These are phyloP conservation scores for Pluvialis apricaria DNA, from an alignment of 2,113 vertebrate genomes.

Conservation along the genomic window DNA sequence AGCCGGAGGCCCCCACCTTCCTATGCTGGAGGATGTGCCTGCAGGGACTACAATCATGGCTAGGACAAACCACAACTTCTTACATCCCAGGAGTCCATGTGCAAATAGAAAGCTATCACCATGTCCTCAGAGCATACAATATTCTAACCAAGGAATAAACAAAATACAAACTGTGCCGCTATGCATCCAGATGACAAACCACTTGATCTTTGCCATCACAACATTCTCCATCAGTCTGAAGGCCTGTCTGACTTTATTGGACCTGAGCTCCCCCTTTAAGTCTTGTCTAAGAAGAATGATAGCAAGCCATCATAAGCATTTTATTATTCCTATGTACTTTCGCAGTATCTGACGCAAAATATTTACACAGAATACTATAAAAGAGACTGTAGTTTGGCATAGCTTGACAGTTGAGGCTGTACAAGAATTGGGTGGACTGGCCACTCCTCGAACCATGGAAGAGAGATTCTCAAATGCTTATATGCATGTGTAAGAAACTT, in stretches of 20 bases:
- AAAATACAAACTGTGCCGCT: neutral
- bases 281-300: neutral
- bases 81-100: neutral
- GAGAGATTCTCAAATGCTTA: neutral
- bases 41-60: neutral
- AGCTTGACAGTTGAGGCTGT: neutral
- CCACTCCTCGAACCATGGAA: neutral
- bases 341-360: neutral
- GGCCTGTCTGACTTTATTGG: neutral
- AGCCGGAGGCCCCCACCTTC: neutral
- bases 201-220: neutral
- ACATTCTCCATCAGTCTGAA: neutral
- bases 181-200: neutral
- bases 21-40: neutral
- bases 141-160: neutral
- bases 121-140: neutral
- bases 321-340: neutral
- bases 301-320: neutral
- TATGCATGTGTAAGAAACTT: neutral
- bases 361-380: neutral
- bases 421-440: neutral
- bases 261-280: neutral
- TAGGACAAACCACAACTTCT: neutral
- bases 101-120: neutral
- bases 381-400: neutral